Conservation (phyloP, 2,113 vertebrate species). For the Astatotilapia flaviijosephi region DNA sequence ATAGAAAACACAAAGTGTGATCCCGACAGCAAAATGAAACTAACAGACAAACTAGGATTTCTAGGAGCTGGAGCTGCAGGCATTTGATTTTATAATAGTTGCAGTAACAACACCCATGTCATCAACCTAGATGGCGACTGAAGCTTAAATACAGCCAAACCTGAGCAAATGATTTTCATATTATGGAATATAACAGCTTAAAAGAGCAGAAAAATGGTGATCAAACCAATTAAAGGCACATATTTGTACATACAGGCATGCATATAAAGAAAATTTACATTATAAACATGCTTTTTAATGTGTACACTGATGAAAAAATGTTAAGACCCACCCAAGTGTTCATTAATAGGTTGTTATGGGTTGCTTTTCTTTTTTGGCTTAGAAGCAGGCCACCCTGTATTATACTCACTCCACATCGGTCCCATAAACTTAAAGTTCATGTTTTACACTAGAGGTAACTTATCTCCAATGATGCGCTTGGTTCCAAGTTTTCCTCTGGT, state of each 20-base stretch:
- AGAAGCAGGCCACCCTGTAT: not conserved
- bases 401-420: not conserved
- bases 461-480: constrained; percentile 71
- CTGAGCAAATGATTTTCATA: not conserved
- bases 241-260: constrained; percentile 6
- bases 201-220: not conserved
- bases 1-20: not conserved
- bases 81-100: not conserved
- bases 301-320: not conserved
- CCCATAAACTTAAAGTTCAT: not conserved
- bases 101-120: not conserved
- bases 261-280: not conserved
- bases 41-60: not conserved
- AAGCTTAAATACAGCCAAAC: not conserved
- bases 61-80: not conserved
- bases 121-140: not conserved
- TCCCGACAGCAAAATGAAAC: not conserved
- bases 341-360: not conserved
- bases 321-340: not conserved
- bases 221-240: constrained; percentile 14
- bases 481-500: constrained; percentile 69
- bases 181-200: not conserved
- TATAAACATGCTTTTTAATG: not conserved
- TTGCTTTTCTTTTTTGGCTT: not conserved
- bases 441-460: constrained; percentile 79